Base-by-base conservation (phyloP, 2,113 vertebrate species). In the Epinephelus cyanopodus region DNA sequence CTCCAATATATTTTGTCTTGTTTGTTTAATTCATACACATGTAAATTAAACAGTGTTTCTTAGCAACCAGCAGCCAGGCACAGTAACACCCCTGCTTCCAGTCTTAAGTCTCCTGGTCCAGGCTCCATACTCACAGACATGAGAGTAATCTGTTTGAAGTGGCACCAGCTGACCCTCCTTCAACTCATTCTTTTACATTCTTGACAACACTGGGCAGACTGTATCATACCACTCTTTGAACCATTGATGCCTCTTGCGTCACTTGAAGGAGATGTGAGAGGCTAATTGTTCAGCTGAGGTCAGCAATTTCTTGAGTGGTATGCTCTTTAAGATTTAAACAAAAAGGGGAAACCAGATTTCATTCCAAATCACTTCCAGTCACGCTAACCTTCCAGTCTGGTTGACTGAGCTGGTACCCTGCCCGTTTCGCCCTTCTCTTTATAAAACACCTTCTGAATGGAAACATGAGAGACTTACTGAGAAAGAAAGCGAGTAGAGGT, bases 351-450 rank as follows among this genome's bases (percentile, higher is more conserved):
- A 57, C 67, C 71, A 77, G 71, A 78, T 58, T 86, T 75, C 1
- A 53, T 66, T 90, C 87, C 11, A 77, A 90, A 91, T 91, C 74
- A 78, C 56, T 87, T 84, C 56, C 72, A 85, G 84, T 86, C 90
- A 92, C 57, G 68, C 84, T 77, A 81, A 66, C 48, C 53, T 54
- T 67, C 61, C 37, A 2, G 4, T 77, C 56, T 76, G 77, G 42
- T 76, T 86, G 74, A 74, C 63, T 81, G 79, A 66, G 63, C 60
- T 79, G 75, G 76, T 75, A 21, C 64, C 52, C 52, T 50, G 67
- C 85, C 82, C 68, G 67, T 63, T 86, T 77, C 21, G 0, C 27
- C 37, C 52, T 45, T 69, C 45, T 57, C 66, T 76, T 81, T 60
- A 81, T 87, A 69, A 86, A 87, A 69, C 74, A 82, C 69, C 53